Conservation (phyloP, 2,113 vertebrate genomes). For the Pungitius pungitius region DNA sequence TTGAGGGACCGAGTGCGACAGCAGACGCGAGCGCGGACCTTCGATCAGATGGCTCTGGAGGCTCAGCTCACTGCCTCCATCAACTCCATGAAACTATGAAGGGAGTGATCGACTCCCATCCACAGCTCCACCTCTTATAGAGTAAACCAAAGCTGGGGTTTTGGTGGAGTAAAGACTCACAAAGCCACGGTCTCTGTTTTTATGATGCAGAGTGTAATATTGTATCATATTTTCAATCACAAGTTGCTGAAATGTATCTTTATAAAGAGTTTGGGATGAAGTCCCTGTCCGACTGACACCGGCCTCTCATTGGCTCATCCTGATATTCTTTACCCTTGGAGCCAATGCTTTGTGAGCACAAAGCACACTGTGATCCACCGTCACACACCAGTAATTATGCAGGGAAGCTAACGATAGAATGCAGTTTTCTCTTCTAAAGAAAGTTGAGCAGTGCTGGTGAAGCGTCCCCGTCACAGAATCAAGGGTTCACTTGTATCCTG, state of each 20-base stretch:
- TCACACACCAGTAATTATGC: neutral
- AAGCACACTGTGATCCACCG: neutral
- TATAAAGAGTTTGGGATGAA: neutral
- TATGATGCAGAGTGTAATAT: neutral
- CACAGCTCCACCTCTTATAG: neutral
- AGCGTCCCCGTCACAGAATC: neutral
- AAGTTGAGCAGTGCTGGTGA: neutral
- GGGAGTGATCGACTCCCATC: neutral
- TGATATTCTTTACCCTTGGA: neutral
- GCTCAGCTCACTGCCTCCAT: constrained; percentile 66
- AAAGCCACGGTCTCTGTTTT: neutral
- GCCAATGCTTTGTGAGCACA: neutral
- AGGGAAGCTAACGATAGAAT: too few relatives aligned
- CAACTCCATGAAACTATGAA: constrained; percentile 62
- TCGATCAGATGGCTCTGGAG: constrained; percentile 73
- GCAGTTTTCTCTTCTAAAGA: neutral
- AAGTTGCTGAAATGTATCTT: neutral
- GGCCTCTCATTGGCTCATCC: neutral
- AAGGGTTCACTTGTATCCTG: neutral
- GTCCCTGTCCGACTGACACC: neutral
- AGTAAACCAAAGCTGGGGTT: neutral
- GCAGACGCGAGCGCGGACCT: constrained; percentile 64
- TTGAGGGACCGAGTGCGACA: constrained; percentile 75
- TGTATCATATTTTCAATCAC: neutral
- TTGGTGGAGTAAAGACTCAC: neutral